Conservation (phyloP, 2,888 invertebrate species). For the Pterostichus niger region DNA sequence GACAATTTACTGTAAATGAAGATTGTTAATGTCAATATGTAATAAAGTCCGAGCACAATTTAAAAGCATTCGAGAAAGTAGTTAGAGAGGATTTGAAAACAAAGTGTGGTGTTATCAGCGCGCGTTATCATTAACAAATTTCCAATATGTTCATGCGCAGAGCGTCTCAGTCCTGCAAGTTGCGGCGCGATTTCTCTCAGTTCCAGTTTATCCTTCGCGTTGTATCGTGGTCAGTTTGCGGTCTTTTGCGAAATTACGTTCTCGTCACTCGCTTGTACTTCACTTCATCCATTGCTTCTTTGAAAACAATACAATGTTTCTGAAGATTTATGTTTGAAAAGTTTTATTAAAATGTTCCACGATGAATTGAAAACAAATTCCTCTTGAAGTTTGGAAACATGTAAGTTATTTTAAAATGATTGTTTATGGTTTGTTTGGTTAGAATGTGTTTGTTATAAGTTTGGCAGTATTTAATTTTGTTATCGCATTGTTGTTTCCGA, state of each 20-base stretch:
- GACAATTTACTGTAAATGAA: too few relatives aligned
- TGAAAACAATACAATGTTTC: constrained; percentile 15
- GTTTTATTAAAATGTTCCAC: constrained; percentile 7
- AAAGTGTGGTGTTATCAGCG: constrained; percentile 33
- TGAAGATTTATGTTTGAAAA: constrained; percentile 13
- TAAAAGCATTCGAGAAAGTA: constrained; percentile 1
- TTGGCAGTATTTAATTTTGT: constrained; percentile 19
- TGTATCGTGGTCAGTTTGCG: constrained; percentile 34
- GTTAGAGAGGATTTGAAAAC: neutral
- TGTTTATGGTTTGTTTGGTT: constrained; percentile 29
- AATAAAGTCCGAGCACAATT: too few relatives aligned
- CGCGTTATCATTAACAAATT: constrained; percentile 46
- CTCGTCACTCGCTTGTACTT: neutral
- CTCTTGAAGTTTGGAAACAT: constrained; percentile 25
- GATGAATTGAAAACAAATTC: neutral
- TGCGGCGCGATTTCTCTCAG: constrained; percentile 50
- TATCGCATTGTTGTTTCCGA: constrained; percentile 4
- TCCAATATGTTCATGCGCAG: constrained; percentile 48
- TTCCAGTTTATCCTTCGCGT: constrained; percentile 40
- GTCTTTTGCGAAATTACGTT: constrained; percentile 26
- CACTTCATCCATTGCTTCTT: neutral
- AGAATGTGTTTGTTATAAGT: neutral
- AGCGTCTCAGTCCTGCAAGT: neutral
- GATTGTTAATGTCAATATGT: too few relatives aligned
- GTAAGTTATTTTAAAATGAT: constrained; percentile 27